phyloP scores from a whole-genome alignment of 1,140 invertebrate species.

The Vanessa atalanta region DNA sequence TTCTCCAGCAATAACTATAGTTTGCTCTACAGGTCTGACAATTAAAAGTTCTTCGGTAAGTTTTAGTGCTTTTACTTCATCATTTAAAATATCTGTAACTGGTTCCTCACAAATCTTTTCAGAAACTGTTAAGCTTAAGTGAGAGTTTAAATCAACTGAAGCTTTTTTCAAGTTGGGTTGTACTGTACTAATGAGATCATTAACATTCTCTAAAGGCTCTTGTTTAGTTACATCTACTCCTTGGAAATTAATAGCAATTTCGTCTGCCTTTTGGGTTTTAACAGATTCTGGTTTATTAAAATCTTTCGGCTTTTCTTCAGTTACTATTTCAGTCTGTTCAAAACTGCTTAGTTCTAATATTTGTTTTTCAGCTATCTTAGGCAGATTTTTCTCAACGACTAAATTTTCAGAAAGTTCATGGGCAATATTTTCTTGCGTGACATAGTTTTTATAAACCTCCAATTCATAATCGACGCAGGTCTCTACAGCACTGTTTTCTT shows the following conservation, averaged over 20 bases:
- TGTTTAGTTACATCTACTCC: slow-evolving; percentile 47
- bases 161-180: slow-evolving; percentile 44
- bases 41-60: slow-evolving; percentile 50
- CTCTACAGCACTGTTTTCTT: slow-evolving; percentile 34
- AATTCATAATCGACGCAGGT: slow-evolving; percentile 40
- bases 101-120: slow-evolving; percentile 57
- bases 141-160: slow-evolving; percentile 49
- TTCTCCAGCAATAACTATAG: slow-evolving; percentile 54
- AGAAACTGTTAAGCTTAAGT: slow-evolving; percentile 52
- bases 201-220: slow-evolving; percentile 49
- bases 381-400: slow-evolving; percentile 32
- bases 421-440: slow-evolving; percentile 41
- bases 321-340: slow-evolving; percentile 52
- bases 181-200: slow-evolving; percentile 35
- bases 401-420: slow-evolving; percentile 48
- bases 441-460: slow-evolving; percentile 56
- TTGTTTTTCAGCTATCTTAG: slow-evolving; percentile 48
- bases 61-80: slow-evolving; percentile 37
- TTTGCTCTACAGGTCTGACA: slow-evolving; percentile 57
- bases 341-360: slow-evolving; percentile 54
- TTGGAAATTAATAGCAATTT: slow-evolving; percentile 42
- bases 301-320: slow-evolving; percentile 42
- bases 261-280: slow-evolving; percentile 46
- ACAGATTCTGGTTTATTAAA: slow-evolving; percentile 29
- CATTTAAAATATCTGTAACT: slow-evolving; percentile 37